Evolutionary conservation across 2,113 vertebrate genomes (phyloP).

Genomic region (Crotalus horridus): DNA sequence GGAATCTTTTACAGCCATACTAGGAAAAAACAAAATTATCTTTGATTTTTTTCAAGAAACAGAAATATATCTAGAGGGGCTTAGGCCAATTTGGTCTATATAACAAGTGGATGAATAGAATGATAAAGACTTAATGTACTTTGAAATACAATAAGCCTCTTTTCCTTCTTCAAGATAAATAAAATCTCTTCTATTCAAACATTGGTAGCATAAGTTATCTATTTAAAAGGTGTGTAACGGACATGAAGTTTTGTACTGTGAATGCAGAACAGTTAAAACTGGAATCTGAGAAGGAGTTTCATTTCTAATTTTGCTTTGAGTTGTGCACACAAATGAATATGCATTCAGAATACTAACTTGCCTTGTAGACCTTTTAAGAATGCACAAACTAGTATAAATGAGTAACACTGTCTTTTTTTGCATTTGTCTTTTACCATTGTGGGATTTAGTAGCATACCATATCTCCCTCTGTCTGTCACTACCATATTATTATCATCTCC

Average conservation of each 20-base stretch:
- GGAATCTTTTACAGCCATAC: not conserved
- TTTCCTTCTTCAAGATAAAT: not conserved
- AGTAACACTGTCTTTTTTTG: not conserved
- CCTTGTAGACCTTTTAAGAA: not conserved
- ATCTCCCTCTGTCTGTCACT: not conserved
- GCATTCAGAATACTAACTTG: not conserved
- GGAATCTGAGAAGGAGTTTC: not conserved
- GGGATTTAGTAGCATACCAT: not conserved
- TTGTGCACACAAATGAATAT: not conserved
- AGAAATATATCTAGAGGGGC: not conserved
- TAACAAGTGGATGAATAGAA: not conserved
- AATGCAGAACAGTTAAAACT: not conserved
- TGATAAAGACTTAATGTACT: not conserved
- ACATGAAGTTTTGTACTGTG: not conserved
- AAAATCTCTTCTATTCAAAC: not conserved
- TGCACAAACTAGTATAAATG: not conserved
- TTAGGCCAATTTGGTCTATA: not conserved
- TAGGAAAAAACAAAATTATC: not conserved
- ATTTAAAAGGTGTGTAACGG: not conserved
- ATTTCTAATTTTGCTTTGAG: not conserved
- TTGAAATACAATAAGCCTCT: not conserved
- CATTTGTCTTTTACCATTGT: not conserved
- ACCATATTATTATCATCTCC: not conserved
- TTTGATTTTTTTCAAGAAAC: not conserved
- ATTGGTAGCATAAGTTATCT: not conserved